These are phyloP conservation scores for Apodemus speciosus DNA, from an alignment of 2,113 vertebrate species.

Conservation along the genomic window DNA sequence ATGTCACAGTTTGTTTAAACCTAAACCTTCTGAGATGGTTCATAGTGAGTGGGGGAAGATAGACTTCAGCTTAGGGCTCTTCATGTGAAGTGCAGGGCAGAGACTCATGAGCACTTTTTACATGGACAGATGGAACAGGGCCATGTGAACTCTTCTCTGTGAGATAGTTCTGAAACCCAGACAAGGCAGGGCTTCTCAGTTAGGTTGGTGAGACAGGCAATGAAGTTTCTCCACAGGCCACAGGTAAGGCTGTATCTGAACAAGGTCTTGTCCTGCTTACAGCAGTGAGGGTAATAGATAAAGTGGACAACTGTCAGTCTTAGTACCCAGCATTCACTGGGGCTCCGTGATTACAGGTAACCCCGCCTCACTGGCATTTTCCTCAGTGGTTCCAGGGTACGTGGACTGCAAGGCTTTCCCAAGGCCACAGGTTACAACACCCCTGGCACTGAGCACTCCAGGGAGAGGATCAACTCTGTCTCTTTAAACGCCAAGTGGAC, in stretches of 20 bases:
- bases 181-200: background rate
- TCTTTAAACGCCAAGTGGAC: background rate
- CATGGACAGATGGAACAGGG: background rate
- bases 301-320: background rate
- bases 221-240: background rate
- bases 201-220: background rate
- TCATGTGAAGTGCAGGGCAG: too few species aligned
- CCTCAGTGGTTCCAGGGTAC: background rate
- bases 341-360: background rate
- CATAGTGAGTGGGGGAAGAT: fast-evolving
- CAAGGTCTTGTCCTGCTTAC: background rate
- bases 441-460: background rate
- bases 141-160: background rate
- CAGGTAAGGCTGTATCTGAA: background rate
- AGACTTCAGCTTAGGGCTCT: background rate
- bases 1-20: background rate
- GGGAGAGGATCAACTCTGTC: background rate
- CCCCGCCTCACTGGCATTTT: background rate
- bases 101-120: background rate
- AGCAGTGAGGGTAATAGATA: background rate
- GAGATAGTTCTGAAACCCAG: background rate
- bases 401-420: background rate
- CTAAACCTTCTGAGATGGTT: background rate
- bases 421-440: background rate
- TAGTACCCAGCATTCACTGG: background rate